phyloP scores from a whole-genome alignment of 2,888 invertebrate species.

The Alloplasta piceator region DNA sequence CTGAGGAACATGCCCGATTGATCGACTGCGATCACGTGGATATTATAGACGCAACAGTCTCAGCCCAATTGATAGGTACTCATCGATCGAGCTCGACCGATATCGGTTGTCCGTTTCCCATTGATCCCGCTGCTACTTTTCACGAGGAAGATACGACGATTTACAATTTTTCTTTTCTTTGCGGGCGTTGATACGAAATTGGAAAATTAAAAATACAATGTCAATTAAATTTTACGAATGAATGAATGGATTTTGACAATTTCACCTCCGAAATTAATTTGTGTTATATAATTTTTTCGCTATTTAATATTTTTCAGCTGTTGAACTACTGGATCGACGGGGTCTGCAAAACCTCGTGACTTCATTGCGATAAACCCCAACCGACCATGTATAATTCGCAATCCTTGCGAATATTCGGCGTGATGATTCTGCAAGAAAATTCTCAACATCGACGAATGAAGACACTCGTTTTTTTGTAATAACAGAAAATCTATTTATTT shows the following conservation, averaged over 20 bases:
- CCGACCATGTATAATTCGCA: background rate
- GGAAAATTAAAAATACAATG: too few relatives aligned
- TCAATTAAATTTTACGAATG: background rate
- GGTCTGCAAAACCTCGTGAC: slow-evolving; percentile 49
- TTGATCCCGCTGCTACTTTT: slow-evolving; percentile 75
- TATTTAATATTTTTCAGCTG: slow-evolving; percentile 44
- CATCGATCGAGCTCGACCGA: slow-evolving; percentile 67
- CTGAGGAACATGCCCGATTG: slow-evolving; percentile 93
- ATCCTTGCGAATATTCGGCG: too few relatives aligned
- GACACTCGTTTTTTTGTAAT: slow-evolving; percentile 32
- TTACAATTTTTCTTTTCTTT: slow-evolving; percentile 10
- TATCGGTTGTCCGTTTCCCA: slow-evolving; percentile 77
- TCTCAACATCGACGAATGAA: too few relatives aligned
- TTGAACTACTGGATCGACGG: slow-evolving; percentile 52
- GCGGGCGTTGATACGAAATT: background rate
- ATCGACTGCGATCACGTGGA: slow-evolving; percentile 90
- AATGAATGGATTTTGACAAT: background rate
- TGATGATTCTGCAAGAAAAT: too few relatives aligned
- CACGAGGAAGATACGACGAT: slow-evolving; percentile 73
- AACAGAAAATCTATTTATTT: slow-evolving; percentile 57
- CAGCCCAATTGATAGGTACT: slow-evolving; percentile 83
- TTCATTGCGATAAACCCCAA: slow-evolving; percentile 29
- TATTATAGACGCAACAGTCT: slow-evolving; percentile 91
- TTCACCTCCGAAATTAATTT: background rate
- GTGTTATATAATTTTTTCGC: slow-evolving; percentile 3